These are phyloP conservation scores for Catocala sponsa DNA, from an alignment of 2,888 invertebrate genomes.

Conservation along the genomic window DNA sequence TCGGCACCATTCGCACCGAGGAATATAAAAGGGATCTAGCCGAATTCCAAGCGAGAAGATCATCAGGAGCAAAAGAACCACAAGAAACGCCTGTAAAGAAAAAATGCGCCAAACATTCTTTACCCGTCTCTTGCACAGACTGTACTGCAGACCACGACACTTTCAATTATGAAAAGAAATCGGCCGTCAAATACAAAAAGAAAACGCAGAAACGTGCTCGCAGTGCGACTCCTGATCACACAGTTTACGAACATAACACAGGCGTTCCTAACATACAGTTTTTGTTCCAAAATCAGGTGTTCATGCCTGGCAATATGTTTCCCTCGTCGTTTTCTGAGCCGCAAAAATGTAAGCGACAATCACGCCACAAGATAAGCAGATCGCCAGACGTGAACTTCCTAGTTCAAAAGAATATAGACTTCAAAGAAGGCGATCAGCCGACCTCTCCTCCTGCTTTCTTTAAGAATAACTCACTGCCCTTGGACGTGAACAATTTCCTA, in stretches of 20 bases:
- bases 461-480: conserved; percentile 75
- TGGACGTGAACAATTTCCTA: conserved; percentile 68
- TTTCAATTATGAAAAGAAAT: conserved; percentile 82
- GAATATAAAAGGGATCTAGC: conserved; percentile 83
- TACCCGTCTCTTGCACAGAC: conserved; percentile 79
- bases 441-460: conserved; percentile 71
- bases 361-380: conserved; percentile 56
- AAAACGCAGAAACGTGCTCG: conserved; percentile 66
- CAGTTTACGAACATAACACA: conserved; percentile 47
- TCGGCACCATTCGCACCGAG: conserved; percentile 82
- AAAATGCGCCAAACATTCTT: conserved; percentile 78
- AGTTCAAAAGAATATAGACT: conserved; percentile 75
- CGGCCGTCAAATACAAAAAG: conserved; percentile 77
- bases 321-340: conserved; percentile 71
- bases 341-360: conserved; percentile 54
- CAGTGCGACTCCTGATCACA: conserved; percentile 66
- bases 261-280: conserved; percentile 81
- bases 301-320: conserved; percentile 79
- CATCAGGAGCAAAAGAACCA: conserved; percentile 64
- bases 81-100: conserved; percentile 72
- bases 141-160: conserved; percentile 77
- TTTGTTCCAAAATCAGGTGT: conserved; percentile 84
- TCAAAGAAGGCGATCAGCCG: conserved; percentile 65
- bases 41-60: conserved; percentile 82
- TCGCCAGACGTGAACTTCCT: conserved; percentile 67